These are phyloP conservation scores for Apotomis betuletana DNA, from an alignment of 2,888 invertebrate species.

Conservation along the genomic window DNA sequence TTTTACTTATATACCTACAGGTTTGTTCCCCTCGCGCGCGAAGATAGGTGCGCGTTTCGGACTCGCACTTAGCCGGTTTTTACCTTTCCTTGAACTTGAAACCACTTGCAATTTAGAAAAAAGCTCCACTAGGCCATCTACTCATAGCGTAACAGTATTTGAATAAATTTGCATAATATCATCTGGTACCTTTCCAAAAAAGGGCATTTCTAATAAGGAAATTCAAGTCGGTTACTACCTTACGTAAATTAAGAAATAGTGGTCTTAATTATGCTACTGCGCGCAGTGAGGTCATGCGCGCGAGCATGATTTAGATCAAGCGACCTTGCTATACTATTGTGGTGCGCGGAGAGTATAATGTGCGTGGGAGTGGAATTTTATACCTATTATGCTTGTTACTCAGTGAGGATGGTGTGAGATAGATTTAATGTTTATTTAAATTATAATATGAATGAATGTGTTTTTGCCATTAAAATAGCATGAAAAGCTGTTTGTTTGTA, in stretches of 20 bases:
- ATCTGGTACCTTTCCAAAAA: not conserved
- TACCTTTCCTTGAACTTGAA: not conserved
- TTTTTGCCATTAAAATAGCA: too few relatives aligned
- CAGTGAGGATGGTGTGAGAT: slow-evolving; percentile 19
- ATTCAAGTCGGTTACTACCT: not conserved
- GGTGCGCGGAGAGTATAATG: slow-evolving; percentile 55
- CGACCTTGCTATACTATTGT: slow-evolving; percentile 73
- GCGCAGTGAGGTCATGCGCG: slow-evolving; percentile 43
- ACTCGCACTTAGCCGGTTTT: too few relatives aligned
- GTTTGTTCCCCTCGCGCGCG: too few relatives aligned
- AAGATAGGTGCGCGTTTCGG: too few relatives aligned
- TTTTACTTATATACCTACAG: too few relatives aligned
- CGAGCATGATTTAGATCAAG: slow-evolving; percentile 49
- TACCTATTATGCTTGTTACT: slow-evolving; percentile 39
- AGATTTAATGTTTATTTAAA: not conserved
- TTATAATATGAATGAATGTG: too few relatives aligned
- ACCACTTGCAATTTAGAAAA: not conserved
- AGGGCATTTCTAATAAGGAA: not conserved
- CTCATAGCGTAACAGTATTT: slow-evolving; percentile 15
- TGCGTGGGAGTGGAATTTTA: slow-evolving; percentile 21
- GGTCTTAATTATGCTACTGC: slow-evolving; percentile 31
- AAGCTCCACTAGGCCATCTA: slow-evolving; percentile 15
- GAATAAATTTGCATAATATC: slow-evolving; percentile 12
- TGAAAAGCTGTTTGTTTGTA: too few relatives aligned
- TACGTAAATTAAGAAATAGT: not conserved